Conservation (phyloP, 2,888 invertebrate genomes). For the Tanypteryx hageni region DNA sequence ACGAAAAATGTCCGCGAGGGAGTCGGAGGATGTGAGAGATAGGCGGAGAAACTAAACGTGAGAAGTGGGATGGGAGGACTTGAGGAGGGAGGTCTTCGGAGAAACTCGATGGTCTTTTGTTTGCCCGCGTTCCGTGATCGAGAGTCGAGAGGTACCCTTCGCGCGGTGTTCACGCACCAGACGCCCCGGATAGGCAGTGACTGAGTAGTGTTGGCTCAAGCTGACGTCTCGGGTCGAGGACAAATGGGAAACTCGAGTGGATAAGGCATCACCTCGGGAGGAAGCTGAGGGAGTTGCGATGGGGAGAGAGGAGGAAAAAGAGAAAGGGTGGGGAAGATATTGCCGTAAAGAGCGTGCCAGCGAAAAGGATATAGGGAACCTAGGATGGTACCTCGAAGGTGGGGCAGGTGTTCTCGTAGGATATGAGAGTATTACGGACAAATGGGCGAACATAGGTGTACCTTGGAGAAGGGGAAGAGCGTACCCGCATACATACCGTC, state of each 20-base stretch:
- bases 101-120: slow-evolving; percentile 57
- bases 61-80: background rate
- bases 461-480: background rate
- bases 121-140: slow-evolving; percentile 42
- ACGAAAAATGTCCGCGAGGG: background rate
- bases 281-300: background rate
- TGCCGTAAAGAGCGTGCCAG: background rate
- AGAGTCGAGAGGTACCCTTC: background rate
- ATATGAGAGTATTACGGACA: slow-evolving; percentile 45
- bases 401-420: slow-evolving; percentile 59
- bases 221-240: slow-evolving; percentile 59
- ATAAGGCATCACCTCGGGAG: slow-evolving; percentile 40
- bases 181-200: slow-evolving; percentile 47
- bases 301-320: background rate
- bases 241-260: slow-evolving; percentile 59
- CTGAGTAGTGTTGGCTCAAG: slow-evolving; percentile 44
- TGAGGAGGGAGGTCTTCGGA: background rate
- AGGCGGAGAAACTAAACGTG: background rate
- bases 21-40: background rate
- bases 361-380: slow-evolving; percentile 22
- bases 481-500: slow-evolving; percentile 1
- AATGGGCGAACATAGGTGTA: slow-evolving; percentile 54
- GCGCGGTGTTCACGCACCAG: background rate
- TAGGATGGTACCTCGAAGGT: slow-evolving; percentile 53
- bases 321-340: background rate